Evolutionary conservation across 2,888 invertebrate species (phyloP), one percentile per base, ranked within the genome.

Genomic region (Erebia aethiops): DNA sequence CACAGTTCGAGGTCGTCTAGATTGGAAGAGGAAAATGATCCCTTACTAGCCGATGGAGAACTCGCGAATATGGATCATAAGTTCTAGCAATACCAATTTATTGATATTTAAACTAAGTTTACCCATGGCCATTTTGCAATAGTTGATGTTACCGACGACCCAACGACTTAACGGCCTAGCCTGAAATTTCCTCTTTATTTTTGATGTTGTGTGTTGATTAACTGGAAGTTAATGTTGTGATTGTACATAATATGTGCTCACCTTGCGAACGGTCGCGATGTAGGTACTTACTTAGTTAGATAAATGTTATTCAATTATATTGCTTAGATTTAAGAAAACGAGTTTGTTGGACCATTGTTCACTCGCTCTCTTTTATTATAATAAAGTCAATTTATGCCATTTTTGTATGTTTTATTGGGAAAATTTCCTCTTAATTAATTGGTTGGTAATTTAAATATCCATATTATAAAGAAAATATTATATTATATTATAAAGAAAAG

Each of bases 11-110:
- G 86, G 54, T 90, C 90, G 77, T 94, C 90, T 76, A 90, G 87
- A 76, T 87, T 82, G 74, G 91, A 88, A 76, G 94, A 93, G 69
- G 96, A 96, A 77, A 95, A 94, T 67, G 95, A 96, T 82, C 96
- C 96, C 0, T 82, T 96, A 60, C 84, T 96, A 67, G 94, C 91
- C 74, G 94, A 95, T 73, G 84, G 84, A 49, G 89, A 89, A 69
- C 79, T 83, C 67, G 74, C 84, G 49, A 83, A 80, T 72, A 75
- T 81, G 71, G 92, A 92, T 77, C 88, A 92, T 78, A 92, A 92
- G 77, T 92, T 92, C 85, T 92, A 88, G 79, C 43, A 67, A 71
- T 35, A 57, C 57, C 56, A 66, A 62, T 26, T 18, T 14, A 64
- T 51, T 54, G 72, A 75, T 69, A n/a, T n/a, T n/a, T n/a, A 70